Percentiles rank a stretch among this genome's conserved stretches.
These are phyloP conservation scores for Sebastes miniatus DNA, from an alignment of 2,797 vertebrate species.

Conservation along the genomic window DNA sequence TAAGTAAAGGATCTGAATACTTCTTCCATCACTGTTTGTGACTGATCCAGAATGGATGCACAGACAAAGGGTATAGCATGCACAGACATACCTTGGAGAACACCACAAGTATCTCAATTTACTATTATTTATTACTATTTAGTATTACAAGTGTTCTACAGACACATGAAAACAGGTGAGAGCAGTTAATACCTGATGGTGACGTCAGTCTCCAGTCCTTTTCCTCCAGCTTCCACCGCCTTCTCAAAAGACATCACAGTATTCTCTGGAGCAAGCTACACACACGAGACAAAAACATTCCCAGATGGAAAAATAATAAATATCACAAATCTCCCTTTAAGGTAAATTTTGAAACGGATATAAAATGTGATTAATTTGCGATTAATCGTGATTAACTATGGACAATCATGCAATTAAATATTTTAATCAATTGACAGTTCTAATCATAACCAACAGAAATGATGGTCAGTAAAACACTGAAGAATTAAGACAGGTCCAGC, in stretches of 20 bases:
- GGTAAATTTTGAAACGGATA: too few relatives aligned
- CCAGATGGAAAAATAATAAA: not conserved
- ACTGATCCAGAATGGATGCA: not conserved
- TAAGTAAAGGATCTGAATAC: not conserved
- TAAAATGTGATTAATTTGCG: too few relatives aligned
- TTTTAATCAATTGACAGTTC: too few relatives aligned
- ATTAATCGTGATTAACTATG: too few relatives aligned
- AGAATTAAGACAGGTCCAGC: not conserved
- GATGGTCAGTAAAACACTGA: not conserved
- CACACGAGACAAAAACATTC: not conserved
- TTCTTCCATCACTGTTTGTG: not conserved
- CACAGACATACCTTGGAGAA: not conserved
- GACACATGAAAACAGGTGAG: not conserved
- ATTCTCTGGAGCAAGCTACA: constrained; percentile 90
- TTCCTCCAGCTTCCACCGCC: constrained; percentile 84
- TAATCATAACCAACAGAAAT: not conserved
- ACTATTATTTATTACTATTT: not conserved
- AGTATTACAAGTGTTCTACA: not conserved
- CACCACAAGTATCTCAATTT: not conserved
- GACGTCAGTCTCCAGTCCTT: constrained; percentile 90
- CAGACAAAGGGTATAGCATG: not conserved
- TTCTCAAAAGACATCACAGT: constrained; percentile 93
- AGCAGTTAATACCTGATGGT: constrained; percentile 84
- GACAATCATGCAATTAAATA: too few relatives aligned
- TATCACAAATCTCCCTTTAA: too few relatives aligned